phyloP scores from a whole-genome alignment of 92 coral and sea anemone genomes.

The Parazoanthus atlanticus region DNA sequence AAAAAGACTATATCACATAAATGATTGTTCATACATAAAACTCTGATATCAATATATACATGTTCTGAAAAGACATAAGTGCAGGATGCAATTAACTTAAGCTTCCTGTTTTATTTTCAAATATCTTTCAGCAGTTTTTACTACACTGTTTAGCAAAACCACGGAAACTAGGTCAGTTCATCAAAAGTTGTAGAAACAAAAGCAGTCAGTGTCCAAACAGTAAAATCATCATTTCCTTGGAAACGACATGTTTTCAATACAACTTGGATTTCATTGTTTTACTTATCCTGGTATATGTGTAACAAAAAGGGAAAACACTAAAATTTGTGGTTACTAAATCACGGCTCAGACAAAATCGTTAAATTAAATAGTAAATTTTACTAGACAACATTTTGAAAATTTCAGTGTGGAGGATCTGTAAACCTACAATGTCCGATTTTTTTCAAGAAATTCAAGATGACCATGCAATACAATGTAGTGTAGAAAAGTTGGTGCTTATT shows the following conservation, averaged over 20 bases:
- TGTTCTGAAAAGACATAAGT: conserved; percentile 17
- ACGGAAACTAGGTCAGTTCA: conserved; percentile 22
- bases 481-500: conserved; percentile 24
- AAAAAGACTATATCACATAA: conserved; percentile 24
- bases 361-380: conserved; percentile 28
- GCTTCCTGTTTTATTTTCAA: conserved; percentile 34
- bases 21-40: conserved; percentile 21
- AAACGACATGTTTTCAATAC: conserved; percentile 34
- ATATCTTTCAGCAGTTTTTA: conserved; percentile 35
- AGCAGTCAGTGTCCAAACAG: conserved; percentile 18
- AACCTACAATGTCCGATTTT: conserved; percentile 17
- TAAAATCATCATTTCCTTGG: conserved; percentile 22
- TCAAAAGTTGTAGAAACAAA: conserved; percentile 7
- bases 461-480: conserved; percentile 28
- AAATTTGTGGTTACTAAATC: conserved; percentile 21
- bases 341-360: conserved; percentile 9
- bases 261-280: conserved; percentile 35
- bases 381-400: conserved; percentile 26
- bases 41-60: conserved; percentile 22
- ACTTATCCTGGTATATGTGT: conserved; percentile 34
- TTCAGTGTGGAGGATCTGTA: conserved; percentile 23
- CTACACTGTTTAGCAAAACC: conserved; percentile 29
- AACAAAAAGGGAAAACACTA: conserved; percentile 10
- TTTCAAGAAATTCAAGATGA: conserved; percentile 16
- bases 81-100: conserved; percentile 27